Evolutionary conservation across 2,888 invertebrate species (phyloP).

Genomic region (Coenonympha arcania): DNA sequence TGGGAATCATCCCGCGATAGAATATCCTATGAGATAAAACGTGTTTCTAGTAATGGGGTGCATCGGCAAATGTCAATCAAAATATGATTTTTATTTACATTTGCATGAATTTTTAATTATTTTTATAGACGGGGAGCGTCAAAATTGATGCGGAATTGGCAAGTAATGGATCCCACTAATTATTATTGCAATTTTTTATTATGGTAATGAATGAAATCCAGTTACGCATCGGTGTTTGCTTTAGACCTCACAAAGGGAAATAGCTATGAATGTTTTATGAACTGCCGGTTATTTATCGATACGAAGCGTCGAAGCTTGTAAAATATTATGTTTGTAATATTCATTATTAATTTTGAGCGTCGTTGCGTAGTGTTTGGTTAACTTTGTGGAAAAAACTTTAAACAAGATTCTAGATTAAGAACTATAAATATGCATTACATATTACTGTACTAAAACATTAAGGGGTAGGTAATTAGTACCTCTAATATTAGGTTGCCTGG

Average conservation of each 20-base stretch:
- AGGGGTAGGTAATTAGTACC: too few relatives aligned
- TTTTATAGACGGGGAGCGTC: constrained; percentile 35
- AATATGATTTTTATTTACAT: constrained; percentile 42
- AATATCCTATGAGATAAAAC: constrained; percentile 53
- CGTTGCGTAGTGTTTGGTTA: background rate
- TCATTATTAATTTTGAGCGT: constrained; percentile 18
- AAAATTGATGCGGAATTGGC: constrained; percentile 50
- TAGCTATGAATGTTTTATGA: constrained; percentile 60
- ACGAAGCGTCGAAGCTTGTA: constrained; percentile 50
- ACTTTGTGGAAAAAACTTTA: background rate
- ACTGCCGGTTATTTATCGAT: constrained; percentile 54
- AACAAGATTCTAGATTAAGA: background rate
- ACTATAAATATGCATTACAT: too few relatives aligned
- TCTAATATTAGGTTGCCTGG: too few relatives aligned
- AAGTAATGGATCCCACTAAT: constrained; percentile 53
- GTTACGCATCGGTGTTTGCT: constrained; percentile 41
- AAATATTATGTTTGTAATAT: constrained; percentile 23
- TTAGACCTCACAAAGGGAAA: constrained; percentile 45
- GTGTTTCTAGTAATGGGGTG: constrained; percentile 42
- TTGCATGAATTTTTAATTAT: constrained; percentile 39
- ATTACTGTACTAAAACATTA: too few relatives aligned
- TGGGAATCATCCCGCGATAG: constrained; percentile 35
- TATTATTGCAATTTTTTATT: constrained; percentile 48
- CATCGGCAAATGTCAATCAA: constrained; percentile 59
- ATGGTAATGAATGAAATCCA: constrained; percentile 39